Base-by-base conservation (phyloP, 2,797 vertebrate genomes). In the Myotis planiceps region DNA sequence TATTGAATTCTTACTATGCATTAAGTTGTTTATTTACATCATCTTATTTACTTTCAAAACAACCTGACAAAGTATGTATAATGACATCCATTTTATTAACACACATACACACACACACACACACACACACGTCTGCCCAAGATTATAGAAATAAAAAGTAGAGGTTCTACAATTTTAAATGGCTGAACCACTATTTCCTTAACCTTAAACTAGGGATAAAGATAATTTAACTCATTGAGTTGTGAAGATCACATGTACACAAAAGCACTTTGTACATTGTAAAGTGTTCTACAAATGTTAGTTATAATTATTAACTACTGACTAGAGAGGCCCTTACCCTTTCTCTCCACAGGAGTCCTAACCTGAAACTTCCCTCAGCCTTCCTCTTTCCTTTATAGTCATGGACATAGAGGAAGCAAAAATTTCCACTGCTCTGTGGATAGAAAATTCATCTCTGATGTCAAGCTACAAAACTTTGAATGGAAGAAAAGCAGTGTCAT, bases 371-470 rank as follows among this genome's bases (percentile, higher is more conserved):
- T 81, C 47, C 21, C 32, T 92, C 9, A 29, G 37, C 21, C 32
- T 27, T 90, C 9, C 19, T 27, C 68, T 80, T 92, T 63, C 71
- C 51, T 89, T 74, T 58, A 78, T 23, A 60, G 66, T n/a, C 37
- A n/a, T 55, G 14, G 5, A 34, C 23, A 58, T 8, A 92, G 12
- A 71, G 12, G 74, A 94, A 51, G 51, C 21, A 94, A 85, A 15
- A 14, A 19, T 76, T 27, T 75, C 45, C 49, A 76, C 34, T 71
- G n/a, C 29, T 23, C 15, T 47, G 16, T 53, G 69, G 25, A 9
- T 63, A 69, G 80, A 92, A 88, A 92, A 47, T n/a, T 92, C 25
- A 88, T 60, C 37, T 89, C 37, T 75, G 68, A 92, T 27, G 53
- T 34, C 15, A 81, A 91, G 23, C 19, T 63, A 85, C n/a, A 65